Percentiles rank a stretch among this genome's conserved stretches.
These are phyloP conservation scores for Tuta absoluta DNA, from an alignment of 2,888 invertebrate genomes.

Conservation along the genomic window DNA sequence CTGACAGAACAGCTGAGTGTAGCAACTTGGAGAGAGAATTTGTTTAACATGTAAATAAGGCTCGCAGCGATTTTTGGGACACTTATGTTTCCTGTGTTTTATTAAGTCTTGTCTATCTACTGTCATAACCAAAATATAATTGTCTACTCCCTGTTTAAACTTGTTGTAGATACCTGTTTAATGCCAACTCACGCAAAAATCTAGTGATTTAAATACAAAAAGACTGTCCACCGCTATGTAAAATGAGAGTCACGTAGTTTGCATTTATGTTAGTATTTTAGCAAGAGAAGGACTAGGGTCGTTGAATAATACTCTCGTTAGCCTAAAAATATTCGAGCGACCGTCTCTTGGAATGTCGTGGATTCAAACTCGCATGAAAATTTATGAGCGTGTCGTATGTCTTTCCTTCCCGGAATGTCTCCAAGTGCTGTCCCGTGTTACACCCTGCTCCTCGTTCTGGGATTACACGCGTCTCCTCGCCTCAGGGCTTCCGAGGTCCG, in stretches of 20 bases:
- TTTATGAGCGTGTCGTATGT: slow-evolving; percentile 55
- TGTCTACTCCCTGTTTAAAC: not conserved
- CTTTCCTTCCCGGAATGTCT: slow-evolving; percentile 58
- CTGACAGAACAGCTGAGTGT: slow-evolving; percentile 20
- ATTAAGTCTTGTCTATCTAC: not conserved
- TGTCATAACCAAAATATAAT: not conserved
- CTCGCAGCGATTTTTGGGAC: not conserved
- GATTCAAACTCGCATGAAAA: slow-evolving; percentile 65
- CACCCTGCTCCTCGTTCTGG: slow-evolving; percentile 35
- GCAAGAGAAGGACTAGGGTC: slow-evolving; percentile 17
- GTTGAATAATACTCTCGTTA: slow-evolving; percentile 29
- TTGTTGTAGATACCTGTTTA: not conserved
- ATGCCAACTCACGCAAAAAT: not conserved
- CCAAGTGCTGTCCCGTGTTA: slow-evolving; percentile 44
- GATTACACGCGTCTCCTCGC: slow-evolving; percentile 44
- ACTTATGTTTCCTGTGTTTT: not conserved
- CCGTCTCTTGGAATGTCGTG: slow-evolving; percentile 41
- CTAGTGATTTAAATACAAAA: not conserved
- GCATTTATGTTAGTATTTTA: slow-evolving; percentile 25
- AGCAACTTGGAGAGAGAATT: slow-evolving; percentile 2
- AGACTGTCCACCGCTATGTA: not conserved
- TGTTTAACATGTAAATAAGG: slow-evolving; percentile 21
- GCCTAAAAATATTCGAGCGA: slow-evolving; percentile 45
- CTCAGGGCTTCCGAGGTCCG: slow-evolving; percentile 31
- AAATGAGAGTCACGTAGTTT: slow-evolving; percentile 19